phyloP scores from a whole-genome alignment of 2,797 vertebrate genomes.

The Rhinoraja longicauda region DNA sequence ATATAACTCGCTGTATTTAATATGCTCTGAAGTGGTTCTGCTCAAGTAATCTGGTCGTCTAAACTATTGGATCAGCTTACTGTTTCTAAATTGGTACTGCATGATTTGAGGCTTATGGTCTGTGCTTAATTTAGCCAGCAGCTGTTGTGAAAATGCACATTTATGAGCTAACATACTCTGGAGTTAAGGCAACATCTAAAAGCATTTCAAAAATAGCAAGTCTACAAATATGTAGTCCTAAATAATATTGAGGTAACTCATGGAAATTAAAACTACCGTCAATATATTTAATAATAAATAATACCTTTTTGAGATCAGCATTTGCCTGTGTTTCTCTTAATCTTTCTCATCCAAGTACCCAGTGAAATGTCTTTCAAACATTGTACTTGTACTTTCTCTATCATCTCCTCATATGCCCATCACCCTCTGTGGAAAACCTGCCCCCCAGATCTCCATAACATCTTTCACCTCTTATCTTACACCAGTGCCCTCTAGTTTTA shows the following conservation, averaged over 20 bases:
- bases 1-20: neutral
- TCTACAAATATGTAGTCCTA: neutral
- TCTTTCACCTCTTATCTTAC: too few species aligned
- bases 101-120: slow-evolving; percentile 36
- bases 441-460: too few species aligned
- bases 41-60: slow-evolving; percentile 2
- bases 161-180: slow-evolving; percentile 45
- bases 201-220: neutral
- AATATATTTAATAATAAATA: neutral
- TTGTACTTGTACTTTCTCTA: too few species aligned
- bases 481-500: too few species aligned
- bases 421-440: too few species aligned
- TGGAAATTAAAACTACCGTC: neutral
- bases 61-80: slow-evolving; percentile 37
- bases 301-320: neutral
- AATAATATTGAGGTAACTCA: neutral
- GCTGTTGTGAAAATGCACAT: slow-evolving; percentile 43
- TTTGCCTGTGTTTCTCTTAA: too few species aligned
- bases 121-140: slow-evolving; percentile 42
- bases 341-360: too few species aligned
- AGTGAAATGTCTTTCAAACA: too few species aligned
- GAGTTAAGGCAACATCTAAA: neutral
- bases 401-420: too few species aligned
- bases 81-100: slow-evolving; percentile 39
- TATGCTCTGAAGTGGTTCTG: neutral